A percentile compares a stretch with the other conserved stretches of the same genome.
These are phyloP conservation scores for Drosophila greeni DNA, from an alignment of 2,888 invertebrate genomes.

Conservation along the genomic window DNA sequence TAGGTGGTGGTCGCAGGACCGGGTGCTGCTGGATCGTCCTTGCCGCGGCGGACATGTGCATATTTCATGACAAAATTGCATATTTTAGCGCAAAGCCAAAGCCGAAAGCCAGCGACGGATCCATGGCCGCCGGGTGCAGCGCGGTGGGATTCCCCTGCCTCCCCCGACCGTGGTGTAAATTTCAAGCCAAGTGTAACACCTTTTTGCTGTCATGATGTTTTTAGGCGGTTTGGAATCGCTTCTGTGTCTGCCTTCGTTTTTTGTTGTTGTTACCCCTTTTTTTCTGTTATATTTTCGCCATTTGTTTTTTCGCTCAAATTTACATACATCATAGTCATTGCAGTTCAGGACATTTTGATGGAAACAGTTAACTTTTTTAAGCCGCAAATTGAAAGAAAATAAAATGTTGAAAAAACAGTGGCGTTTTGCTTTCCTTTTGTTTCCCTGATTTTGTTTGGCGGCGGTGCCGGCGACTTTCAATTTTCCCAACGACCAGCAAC, in stretches of 20 bases:
- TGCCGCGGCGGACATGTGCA: slow-evolving; percentile 61
- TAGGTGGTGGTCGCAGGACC: slow-evolving; percentile 11
- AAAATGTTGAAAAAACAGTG: slow-evolving; percentile 31
- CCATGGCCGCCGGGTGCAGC: slow-evolving; percentile 11
- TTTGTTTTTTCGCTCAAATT: slow-evolving; percentile 26
- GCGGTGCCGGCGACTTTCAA: slow-evolving; percentile 29
- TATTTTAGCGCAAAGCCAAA: slow-evolving; percentile 60
- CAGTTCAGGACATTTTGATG: slow-evolving; percentile 22
- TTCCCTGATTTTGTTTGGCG: slow-evolving; percentile 31
- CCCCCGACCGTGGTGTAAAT: slow-evolving; percentile 50
- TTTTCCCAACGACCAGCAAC: slow-evolving; percentile 26
- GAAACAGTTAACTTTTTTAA: slow-evolving; percentile 36
- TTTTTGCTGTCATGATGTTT: slow-evolving; percentile 62
- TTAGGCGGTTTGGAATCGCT: slow-evolving; percentile 35
- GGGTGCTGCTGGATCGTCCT: slow-evolving; percentile 40
- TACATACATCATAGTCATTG: slow-evolving; percentile 45
- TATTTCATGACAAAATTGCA: slow-evolving; percentile 66
- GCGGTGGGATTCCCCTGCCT: background rate
- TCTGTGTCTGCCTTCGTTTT: slow-evolving; percentile 23
- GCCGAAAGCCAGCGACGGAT: slow-evolving; percentile 32
- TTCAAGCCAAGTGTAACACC: slow-evolving; percentile 65
- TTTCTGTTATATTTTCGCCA: slow-evolving; percentile 2
- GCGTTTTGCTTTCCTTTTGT: slow-evolving; percentile 2
- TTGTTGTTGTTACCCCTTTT: slow-evolving; percentile 3
- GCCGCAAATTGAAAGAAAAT: slow-evolving; percentile 45